A percentile compares a stretch with the other conserved stretches of the same genome.
Evolutionary conservation across 2,113 vertebrate species (phyloP).

Genomic region (Anolis carolinensis): DNA sequence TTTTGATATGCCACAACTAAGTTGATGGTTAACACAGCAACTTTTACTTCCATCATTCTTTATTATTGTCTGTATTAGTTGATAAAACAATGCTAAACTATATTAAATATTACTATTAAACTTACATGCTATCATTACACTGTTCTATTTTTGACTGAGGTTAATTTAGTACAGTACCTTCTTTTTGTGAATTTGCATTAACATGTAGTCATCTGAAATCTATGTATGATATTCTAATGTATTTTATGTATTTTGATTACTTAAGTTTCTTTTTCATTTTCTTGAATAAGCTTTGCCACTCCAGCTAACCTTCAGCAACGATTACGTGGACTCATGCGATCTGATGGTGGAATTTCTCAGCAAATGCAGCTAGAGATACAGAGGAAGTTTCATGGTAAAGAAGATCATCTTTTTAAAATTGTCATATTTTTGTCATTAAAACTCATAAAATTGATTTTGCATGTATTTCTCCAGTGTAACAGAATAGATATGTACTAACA

Average conservation of each 20-base stretch:
- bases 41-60: too few species aligned
- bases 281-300: constrained; percentile 77
- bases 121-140: not conserved
- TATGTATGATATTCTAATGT: not conserved
- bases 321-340: constrained; percentile 89
- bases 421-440: not conserved
- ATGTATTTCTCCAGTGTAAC: not conserved
- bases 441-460: not conserved
- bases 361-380: constrained; percentile 96
- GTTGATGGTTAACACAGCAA: not conserved
- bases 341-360: constrained; percentile 89
- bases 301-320: constrained; percentile 90
- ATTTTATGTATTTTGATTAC: constrained; percentile 10
- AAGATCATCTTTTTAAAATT: not conserved
- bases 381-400: constrained; percentile 92
- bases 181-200: too few species aligned
- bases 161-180: too few species aligned
- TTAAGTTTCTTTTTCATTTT: accelerated
- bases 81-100: too few species aligned
- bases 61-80: too few species aligned
- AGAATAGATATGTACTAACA: not conserved
- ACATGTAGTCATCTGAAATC: not conserved
- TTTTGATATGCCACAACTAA: not conserved
- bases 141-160: not conserved
- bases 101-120: too few species aligned